These are phyloP conservation scores for Trachelus tabidus DNA, from an alignment of 2,888 invertebrate species.

Conservation along the genomic window DNA sequence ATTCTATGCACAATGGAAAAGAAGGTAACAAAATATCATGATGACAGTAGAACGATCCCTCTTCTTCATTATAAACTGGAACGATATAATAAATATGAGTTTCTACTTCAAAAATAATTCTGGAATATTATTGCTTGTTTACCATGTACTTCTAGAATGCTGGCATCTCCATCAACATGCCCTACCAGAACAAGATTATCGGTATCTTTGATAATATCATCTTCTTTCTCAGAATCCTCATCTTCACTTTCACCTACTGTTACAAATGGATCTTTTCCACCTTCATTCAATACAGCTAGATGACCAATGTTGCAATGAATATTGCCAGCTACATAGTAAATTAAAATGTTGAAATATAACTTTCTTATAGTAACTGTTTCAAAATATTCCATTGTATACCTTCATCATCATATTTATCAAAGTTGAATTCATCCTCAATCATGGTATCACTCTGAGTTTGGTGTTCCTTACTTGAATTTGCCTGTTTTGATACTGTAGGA, in stretches of 20 bases:
- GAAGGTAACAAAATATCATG: slow-evolving; percentile 92
- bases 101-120: slow-evolving; percentile 3
- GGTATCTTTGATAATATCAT: slow-evolving; percentile 86
- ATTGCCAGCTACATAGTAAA: slow-evolving; percentile 38
- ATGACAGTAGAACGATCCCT: slow-evolving; percentile 91
- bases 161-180: slow-evolving; percentile 87
- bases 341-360: slow-evolving; percentile 18
- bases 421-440: slow-evolving; percentile 76
- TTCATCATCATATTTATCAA: slow-evolving; percentile 81
- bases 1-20: slow-evolving; percentile 92
- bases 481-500: slow-evolving; percentile 17
- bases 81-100: slow-evolving; percentile 34
- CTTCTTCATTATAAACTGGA: slow-evolving; percentile 89
- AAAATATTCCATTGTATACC: slow-evolving; percentile 65
- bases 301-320: slow-evolving; percentile 54
- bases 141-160: slow-evolving; percentile 90
- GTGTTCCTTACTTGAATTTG: slow-evolving; percentile 28
- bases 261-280: slow-evolving; percentile 53
- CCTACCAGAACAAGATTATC: slow-evolving; percentile 93
- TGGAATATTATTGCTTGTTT: slow-evolving; percentile 5
- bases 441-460: slow-evolving; percentile 61
- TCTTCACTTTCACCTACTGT: slow-evolving; percentile 56
- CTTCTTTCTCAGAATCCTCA: slow-evolving; percentile 84
- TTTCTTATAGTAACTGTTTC: slow-evolving; percentile 37
- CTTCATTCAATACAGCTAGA: slow-evolving; percentile 47